Conservation (phyloP, 2,113 vertebrate genomes). For the Leptosomus discolor region DNA sequence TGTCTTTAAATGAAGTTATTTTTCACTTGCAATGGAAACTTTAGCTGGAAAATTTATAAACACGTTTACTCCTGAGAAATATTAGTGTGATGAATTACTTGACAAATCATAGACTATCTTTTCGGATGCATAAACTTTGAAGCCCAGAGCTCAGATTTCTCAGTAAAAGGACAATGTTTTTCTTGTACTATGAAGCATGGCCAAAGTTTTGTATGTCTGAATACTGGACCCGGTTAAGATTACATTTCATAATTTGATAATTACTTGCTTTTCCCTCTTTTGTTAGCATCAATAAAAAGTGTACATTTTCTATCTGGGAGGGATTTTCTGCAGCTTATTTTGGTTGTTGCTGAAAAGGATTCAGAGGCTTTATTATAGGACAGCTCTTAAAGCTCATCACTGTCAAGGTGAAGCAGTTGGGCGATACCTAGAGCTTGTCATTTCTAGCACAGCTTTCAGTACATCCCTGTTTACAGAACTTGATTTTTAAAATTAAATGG, state of each 20-base stretch:
- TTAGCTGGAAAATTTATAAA: not conserved
- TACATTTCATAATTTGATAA: not conserved
- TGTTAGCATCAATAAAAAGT: not conserved
- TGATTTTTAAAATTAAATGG: not conserved
- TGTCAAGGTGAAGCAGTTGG: not conserved
- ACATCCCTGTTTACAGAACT: not conserved
- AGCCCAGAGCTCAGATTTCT: not conserved
- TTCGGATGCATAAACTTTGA: not conserved
- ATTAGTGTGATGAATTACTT: not conserved
- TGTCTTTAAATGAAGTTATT: not conserved
- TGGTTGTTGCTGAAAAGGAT: not conserved
- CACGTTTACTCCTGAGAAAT: not conserved
- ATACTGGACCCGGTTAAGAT: conserved; percentile 14
- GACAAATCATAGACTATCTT: not conserved
- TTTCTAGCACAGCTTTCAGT: not conserved
- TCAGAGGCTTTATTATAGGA: not conserved
- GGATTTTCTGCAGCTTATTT: not conserved
- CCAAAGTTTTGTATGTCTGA: not conserved
- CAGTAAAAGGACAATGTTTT: conserved; percentile 18
- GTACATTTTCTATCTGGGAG: not conserved
- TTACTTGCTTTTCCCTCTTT: not conserved
- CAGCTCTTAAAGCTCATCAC: not conserved
- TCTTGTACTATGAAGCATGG: not conserved
- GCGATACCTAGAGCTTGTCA: not conserved
- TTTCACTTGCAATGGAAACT: not conserved